These are phyloP conservation scores for Alligator mississippiensis DNA, from an alignment of 2,113 vertebrate species.

Conservation along the genomic window DNA sequence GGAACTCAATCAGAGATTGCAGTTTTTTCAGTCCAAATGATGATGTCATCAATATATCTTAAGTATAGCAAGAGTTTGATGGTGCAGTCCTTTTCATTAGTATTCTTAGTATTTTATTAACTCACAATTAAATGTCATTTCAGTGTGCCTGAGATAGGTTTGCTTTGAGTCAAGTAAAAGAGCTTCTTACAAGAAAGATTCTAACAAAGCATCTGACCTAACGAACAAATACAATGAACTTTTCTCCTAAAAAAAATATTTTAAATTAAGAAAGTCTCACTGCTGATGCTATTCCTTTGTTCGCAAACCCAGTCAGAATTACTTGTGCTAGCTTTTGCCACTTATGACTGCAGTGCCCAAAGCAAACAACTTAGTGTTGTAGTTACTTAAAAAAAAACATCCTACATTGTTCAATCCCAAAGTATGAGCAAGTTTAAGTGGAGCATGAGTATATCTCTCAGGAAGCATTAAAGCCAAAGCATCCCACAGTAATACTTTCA, in stretches of 20 bases:
- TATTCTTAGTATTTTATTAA: too few species aligned
- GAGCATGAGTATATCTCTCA: background rate
- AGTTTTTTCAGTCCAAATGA: too few species aligned
- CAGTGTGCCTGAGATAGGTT: background rate
- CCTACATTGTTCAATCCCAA: background rate
- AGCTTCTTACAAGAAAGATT: background rate
- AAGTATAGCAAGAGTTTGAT: too few species aligned
- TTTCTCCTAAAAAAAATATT: background rate
- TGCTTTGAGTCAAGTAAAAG: background rate
- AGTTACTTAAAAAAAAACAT: background rate
- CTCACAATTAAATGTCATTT: background rate
- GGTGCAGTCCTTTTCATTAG: too few species aligned
- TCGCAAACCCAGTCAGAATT: background rate
- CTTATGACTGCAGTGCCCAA: conserved; percentile 3
- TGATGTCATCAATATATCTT: too few species aligned
- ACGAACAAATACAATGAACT: background rate
- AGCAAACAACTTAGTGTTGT: conserved; percentile 23
- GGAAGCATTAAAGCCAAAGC: conserved; percentile 18
- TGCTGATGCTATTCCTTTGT: background rate
- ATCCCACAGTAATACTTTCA: background rate
- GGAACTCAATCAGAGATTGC: too few species aligned
- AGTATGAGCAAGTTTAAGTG: conserved; percentile 23
- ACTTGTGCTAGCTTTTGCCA: background rate
- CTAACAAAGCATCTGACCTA: background rate
- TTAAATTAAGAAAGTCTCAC: background rate